Evolutionary conservation across 1,140 invertebrate species (phyloP).

Genomic region (Chrysoperla carnea): DNA sequence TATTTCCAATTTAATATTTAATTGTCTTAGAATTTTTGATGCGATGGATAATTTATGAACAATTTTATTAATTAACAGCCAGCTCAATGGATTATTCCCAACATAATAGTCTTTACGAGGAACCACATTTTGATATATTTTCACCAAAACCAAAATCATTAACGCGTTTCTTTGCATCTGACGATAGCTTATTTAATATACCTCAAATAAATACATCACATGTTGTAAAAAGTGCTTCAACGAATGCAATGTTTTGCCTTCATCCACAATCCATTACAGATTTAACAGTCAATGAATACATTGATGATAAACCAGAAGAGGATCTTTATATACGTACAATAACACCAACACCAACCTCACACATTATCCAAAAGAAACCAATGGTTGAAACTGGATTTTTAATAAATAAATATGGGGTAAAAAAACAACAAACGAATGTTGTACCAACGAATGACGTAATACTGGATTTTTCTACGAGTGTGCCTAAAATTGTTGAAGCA

Average conservation of each 20-base stretch:
- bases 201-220: neutral
- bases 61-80: neutral
- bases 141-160: neutral
- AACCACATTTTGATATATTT: neutral
- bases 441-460: too few species aligned
- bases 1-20: too few species aligned
- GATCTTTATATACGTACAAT: neutral
- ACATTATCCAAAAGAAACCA: too few species aligned
- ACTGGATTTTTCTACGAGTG: too few species aligned
- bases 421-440: too few species aligned
- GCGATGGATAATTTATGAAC: neutral
- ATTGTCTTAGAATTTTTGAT: neutral
- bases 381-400: too few species aligned
- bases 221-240: neutral
- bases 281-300: conserved; percentile 11
- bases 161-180: neutral
- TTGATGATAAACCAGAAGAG: conserved; percentile 12
- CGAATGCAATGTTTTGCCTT: too few species aligned
- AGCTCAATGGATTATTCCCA: neutral
- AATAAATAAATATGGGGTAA: too few species aligned
- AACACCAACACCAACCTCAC: too few species aligned
- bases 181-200: neutral
- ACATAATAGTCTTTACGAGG: neutral
- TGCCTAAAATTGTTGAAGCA: conserved; percentile 1
- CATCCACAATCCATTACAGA: too few species aligned